These are phyloP conservation scores for Spisula solida DNA, from an alignment of 2,888 invertebrate species.

Conservation along the genomic window DNA sequence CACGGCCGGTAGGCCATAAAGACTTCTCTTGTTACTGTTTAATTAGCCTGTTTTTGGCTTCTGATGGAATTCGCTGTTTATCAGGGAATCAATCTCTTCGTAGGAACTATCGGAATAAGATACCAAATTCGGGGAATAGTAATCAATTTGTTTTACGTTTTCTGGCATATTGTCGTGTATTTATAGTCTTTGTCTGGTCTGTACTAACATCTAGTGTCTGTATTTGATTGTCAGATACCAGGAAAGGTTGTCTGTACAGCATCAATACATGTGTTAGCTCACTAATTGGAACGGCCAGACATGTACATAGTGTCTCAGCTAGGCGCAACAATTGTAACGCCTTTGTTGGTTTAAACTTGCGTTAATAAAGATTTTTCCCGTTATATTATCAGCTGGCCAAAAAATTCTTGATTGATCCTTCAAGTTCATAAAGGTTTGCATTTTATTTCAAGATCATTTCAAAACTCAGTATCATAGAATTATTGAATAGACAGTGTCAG, in stretches of 20 bases:
- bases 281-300: too few species aligned
- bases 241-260: background rate
- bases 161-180: conserved; percentile 23
- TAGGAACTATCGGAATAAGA: background rate
- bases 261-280: too few species aligned
- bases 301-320: too few species aligned
- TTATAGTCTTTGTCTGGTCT: background rate
- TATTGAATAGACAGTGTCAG: too few species aligned
- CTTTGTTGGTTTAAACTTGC: too few species aligned
- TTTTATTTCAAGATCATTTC: too few species aligned
- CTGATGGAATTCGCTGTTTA: background rate
- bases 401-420: too few species aligned
- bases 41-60: conserved; percentile 25
- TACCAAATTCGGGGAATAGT: conserved; percentile 7
- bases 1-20: background rate
- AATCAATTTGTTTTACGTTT: conserved; percentile 2
- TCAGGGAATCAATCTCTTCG: background rate
- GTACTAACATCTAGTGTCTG: background rate
- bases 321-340: too few species aligned
- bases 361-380: too few species aligned
- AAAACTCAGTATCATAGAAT: too few species aligned
- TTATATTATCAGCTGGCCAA: too few species aligned
- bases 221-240: background rate
- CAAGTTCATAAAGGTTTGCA: too few species aligned
- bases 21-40: conserved; percentile 31